Conservation (phyloP, 2,113 vertebrate genomes). For the Nerophis ophidion region DNA sequence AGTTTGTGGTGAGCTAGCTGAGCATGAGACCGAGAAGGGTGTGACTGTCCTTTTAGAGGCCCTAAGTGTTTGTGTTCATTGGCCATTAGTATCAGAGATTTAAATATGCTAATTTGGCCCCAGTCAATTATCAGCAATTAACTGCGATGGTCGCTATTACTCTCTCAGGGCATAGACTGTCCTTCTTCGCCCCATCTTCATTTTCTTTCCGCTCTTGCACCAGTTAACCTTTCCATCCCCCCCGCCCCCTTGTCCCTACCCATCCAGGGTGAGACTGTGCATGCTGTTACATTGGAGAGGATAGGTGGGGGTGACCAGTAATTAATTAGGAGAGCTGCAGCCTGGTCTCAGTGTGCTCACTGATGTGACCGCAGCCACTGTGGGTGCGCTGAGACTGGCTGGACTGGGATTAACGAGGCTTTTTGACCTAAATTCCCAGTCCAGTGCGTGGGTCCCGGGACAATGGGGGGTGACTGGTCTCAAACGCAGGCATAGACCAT, state of each 20-base stretch:
- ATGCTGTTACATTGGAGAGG: constrained; percentile 33
- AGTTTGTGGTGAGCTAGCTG: background rate
- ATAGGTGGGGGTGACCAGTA: constrained; percentile 68
- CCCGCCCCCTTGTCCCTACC: constrained; percentile 4
- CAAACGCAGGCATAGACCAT: constrained; percentile 72
- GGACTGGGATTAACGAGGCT: constrained; percentile 69
- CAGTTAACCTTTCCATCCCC: constrained; percentile 26
- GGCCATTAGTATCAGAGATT: constrained; percentile 66
- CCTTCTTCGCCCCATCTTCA: constrained; percentile 55
- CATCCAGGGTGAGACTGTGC: constrained; percentile 42
- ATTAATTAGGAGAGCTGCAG: constrained; percentile 78
- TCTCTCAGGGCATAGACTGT: constrained; percentile 57
- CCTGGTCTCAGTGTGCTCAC: constrained; percentile 53
- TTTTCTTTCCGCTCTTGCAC: constrained; percentile 47
- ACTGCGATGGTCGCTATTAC: constrained; percentile 57
- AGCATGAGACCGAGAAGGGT: constrained; percentile 9
- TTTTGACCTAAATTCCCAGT: constrained; percentile 86
- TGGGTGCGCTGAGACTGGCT: constrained; percentile 36
- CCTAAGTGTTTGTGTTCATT: constrained; percentile 67
- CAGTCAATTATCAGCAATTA: constrained; percentile 70
- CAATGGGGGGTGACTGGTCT: constrained; percentile 78
- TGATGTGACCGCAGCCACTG: constrained; percentile 2
- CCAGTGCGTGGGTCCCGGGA: constrained; percentile 70
- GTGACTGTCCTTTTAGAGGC: constrained; percentile 45
- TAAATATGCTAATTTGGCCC: constrained; percentile 69